Percentiles rank a stretch among this genome's conserved stretches.
phyloP scores from a whole-genome alignment of 2,888 invertebrate genomes.

The Gibbula magus region DNA sequence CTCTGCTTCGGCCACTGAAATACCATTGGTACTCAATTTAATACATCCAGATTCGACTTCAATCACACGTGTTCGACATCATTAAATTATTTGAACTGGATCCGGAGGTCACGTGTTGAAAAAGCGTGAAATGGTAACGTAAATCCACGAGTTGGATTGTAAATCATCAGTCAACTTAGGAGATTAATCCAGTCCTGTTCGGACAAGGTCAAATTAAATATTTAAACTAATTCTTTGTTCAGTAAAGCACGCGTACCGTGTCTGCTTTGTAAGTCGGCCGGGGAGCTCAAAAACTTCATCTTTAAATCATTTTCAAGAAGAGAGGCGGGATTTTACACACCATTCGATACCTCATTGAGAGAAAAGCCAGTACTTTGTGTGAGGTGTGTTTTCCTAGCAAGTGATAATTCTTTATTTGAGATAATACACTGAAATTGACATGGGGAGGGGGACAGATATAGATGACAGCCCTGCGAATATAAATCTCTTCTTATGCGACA shows the following conservation, averaged over 20 bases:
- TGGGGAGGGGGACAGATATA: neutral
- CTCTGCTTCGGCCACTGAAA: too few species aligned
- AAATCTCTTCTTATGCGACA: neutral
- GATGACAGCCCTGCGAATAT: neutral
- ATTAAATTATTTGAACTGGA: too few species aligned
- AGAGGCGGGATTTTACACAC: neutral
- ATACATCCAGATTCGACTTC: too few species aligned
- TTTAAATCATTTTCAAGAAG: constrained; percentile 7
- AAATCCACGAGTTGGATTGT: too few species aligned
- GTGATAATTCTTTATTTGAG: constrained; percentile 1
- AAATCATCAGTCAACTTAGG: too few species aligned
- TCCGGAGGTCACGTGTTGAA: too few species aligned
- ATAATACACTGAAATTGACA: constrained; percentile 21
- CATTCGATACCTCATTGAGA: constrained; percentile 8
- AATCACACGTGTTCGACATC: too few species aligned
- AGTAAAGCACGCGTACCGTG: neutral
- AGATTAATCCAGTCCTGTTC: neutral
- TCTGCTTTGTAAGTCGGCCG: neutral
- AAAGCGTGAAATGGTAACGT: too few species aligned
- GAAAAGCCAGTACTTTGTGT: neutral
- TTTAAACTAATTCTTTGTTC: constrained; percentile 10
- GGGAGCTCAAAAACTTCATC: neutral
- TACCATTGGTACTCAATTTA: too few species aligned
- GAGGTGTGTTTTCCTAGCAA: neutral
- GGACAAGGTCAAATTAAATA: constrained; percentile 3